Evolutionary conservation across 2,888 invertebrate species (phyloP).

Genomic region (Calliphora vomitoria): DNA sequence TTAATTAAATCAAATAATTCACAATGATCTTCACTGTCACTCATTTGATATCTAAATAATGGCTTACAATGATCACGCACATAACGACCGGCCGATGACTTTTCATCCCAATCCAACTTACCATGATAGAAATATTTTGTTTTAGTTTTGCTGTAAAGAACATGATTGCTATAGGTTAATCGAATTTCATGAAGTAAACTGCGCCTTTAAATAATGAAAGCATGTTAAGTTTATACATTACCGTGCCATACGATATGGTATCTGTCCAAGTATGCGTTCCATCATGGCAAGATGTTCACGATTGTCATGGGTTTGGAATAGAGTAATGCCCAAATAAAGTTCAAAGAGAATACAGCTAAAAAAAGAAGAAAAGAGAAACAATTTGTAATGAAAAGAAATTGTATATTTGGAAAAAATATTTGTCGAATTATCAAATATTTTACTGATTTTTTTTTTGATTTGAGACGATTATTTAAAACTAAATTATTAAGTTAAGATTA

Average conservation of each 20-base stretch:
- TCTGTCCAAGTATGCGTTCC: slow-evolving; percentile 98
- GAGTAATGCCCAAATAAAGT: slow-evolving; percentile 97
- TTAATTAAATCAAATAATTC: slow-evolving; percentile 97
- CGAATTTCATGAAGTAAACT: slow-evolving; percentile 82
- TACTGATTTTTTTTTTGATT: too few species aligned
- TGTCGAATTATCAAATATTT: background rate
- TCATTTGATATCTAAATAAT: slow-evolving; percentile 95
- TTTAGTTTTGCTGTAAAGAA: slow-evolving; percentile 91
- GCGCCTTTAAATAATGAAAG: slow-evolving; percentile 79
- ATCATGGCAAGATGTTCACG: slow-evolving; percentile 99
- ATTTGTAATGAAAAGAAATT: slow-evolving; percentile 9
- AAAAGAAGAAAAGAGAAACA: slow-evolving; percentile 29
- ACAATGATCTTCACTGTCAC: slow-evolving; percentile 95
- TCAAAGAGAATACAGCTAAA: slow-evolving; percentile 97
- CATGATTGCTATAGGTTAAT: slow-evolving; percentile 84
- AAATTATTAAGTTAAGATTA: too few species aligned
- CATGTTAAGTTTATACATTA: slow-evolving; percentile 85
- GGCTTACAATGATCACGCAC: slow-evolving; percentile 99
- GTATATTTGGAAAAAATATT: background rate
- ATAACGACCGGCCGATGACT: slow-evolving; percentile 97
- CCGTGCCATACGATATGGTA: slow-evolving; percentile 93
- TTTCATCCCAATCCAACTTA: slow-evolving; percentile 98
- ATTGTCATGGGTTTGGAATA: slow-evolving; percentile 99
- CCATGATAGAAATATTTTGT: slow-evolving; percentile 99
- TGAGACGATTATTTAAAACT: too few species aligned